Base-by-base conservation (phyloP, 2,797 vertebrate genomes). In the Syndactyla subalaris region DNA sequence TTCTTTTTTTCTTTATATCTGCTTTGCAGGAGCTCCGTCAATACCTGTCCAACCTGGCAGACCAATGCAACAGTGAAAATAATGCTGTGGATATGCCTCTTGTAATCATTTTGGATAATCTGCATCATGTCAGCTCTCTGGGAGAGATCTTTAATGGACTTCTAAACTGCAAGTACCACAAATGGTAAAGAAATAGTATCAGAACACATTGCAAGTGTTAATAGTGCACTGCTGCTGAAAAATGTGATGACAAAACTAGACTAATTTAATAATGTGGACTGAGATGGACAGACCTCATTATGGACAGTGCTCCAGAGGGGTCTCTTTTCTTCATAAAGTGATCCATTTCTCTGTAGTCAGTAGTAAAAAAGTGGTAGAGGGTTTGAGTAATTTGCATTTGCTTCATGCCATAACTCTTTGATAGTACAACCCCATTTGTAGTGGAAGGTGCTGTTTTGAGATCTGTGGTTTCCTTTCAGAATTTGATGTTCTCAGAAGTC, bases 91-190 rank as follows among this genome's bases (percentile, higher is more conserved):
- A 99, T 82, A 97, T 98, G 98, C 99, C 99, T 14, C 98, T 99
- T 6, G 99, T 99, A 92, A 98, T 99, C 91, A 99, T 99, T 89
- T 96, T 99, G 97, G 99, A 99, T 96, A 99, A 99, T 96, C 96
- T 99, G 91, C 99, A 99, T 92, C 99, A 99, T 0, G 97, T 99
- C 96, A 99, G 99, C 97, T 99, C 99, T 7, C 97, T 99, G 61
- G 99, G 99, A 61, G 99, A 99, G 97, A 99, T 99, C 97, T 99
- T 99, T 93, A 99, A 99, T 2, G 99, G 99, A 18, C 98, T 99
- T 58, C 98, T 99, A 43, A 99, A 98, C 98, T 99, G 98, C 98
- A 99, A 99, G 97, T 98, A 98, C 97, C 99, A 99, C 75, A 98
- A 98, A 98, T 98, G 99, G 99, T 99, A 98, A 98, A 29, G 88